Conservation (phyloP, 2,888 invertebrate species). For the Apoda limacodes region DNA sequence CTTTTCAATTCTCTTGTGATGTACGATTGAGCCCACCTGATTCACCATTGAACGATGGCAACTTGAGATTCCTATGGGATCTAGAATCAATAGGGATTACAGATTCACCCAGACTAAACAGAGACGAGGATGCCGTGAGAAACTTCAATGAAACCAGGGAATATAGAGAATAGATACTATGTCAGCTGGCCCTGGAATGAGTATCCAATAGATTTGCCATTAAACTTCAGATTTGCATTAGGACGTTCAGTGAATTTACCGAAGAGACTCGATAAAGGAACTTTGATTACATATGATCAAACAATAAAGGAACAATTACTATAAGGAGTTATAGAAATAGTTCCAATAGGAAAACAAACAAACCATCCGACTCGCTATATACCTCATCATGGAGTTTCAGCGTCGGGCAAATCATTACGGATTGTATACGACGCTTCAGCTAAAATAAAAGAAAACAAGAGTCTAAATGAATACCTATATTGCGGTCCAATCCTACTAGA, state of each 20-base stretch:
- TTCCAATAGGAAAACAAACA: background rate
- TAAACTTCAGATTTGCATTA: conserved; percentile 14
- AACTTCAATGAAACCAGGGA: conserved; percentile 17
- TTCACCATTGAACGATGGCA: too few relatives aligned
- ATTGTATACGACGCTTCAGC: conserved; percentile 17
- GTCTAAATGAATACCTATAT: background rate
- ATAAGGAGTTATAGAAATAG: conserved; percentile 5
- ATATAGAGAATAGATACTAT: conserved; percentile 11
- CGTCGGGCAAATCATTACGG: conserved; percentile 8
- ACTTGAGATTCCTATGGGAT: conserved; percentile 1
- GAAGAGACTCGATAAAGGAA: conserved; percentile 3
- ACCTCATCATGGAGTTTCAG: conserved; percentile 12
- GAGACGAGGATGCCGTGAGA: conserved; percentile 15
- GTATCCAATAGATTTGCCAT: conserved; percentile 12
- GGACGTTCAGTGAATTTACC: conserved; percentile 13
- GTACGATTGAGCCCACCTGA: too few relatives aligned
- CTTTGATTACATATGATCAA: conserved; percentile 5
- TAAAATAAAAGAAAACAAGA: conserved; percentile 7
- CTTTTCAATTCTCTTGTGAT: too few relatives aligned
- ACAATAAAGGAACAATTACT: conserved; percentile 9
- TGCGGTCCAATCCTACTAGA: too few relatives aligned
- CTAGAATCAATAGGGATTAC: conserved; percentile 2
- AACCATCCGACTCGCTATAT: conserved; percentile 14
- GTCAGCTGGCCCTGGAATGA: conserved; percentile 19
- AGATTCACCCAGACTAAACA: conserved; percentile 9